Evolutionary conservation across 1,140 invertebrate genomes (phyloP).

Genomic region (Brachionus manjavacas): DNA sequence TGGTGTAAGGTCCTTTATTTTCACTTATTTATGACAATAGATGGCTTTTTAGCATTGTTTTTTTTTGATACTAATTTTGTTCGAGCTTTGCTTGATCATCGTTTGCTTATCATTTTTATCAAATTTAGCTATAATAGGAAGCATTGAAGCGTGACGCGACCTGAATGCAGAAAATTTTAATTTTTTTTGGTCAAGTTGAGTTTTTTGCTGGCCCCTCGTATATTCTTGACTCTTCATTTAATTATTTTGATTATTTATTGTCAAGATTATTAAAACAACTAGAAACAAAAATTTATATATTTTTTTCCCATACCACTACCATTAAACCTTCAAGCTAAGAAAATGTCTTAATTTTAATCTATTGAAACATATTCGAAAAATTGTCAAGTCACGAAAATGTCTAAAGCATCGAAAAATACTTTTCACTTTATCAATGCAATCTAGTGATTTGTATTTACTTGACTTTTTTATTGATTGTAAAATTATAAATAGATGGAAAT

Average conservation of each 20-base stretch:
- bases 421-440: neutral
- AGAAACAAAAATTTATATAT: neutral
- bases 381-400: neutral
- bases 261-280: neutral
- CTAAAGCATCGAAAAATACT: neutral
- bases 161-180: constrained; percentile 30
- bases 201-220: neutral
- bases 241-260: neutral
- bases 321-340: neutral
- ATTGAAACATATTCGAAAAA: neutral
- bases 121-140: constrained; percentile 22
- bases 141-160: constrained; percentile 25
- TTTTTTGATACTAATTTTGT: neutral
- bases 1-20: neutral
- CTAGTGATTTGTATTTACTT: neutral
- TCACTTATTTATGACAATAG: neutral
- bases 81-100: neutral
- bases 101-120: neutral
- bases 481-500: neutral
- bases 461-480: neutral
- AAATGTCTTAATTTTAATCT: neutral
- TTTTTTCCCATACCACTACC: neutral
- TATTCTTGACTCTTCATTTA: neutral
- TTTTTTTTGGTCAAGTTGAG: constrained; percentile 1
- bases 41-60: neutral